Percentiles rank a stretch among this genome's conserved stretches.
phyloP scores from a whole-genome alignment of 2,888 invertebrate genomes.

The Leptopterna dolabrata region DNA sequence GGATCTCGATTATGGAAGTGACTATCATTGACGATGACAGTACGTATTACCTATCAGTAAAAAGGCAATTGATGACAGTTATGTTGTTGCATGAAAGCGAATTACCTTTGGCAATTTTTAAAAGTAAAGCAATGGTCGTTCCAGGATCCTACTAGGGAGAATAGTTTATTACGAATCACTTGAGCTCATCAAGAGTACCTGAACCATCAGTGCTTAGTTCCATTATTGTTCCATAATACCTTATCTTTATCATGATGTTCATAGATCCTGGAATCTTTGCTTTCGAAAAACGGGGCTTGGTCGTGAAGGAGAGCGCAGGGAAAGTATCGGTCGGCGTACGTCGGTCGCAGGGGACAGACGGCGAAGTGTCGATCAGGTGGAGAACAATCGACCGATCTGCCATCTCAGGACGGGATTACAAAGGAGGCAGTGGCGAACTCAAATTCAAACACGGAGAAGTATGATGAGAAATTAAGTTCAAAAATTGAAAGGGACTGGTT shows the following conservation, averaged over 20 bases:
- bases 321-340: conserved; percentile 68
- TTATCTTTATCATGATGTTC: background rate
- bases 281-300: conserved; percentile 70
- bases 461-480: conserved; percentile 18
- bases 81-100: no score
- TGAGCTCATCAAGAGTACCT: no score
- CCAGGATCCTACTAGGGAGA: no score
- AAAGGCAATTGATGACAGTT: no score
- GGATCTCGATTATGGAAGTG: conserved; percentile 71
- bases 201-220: no score
- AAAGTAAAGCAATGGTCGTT: no score
- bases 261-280: conserved; percentile 71
- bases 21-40: conserved; percentile 73
- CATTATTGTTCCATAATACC: no score
- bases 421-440: conserved; percentile 69
- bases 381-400: conserved; percentile 72
- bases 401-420: conserved; percentile 69
- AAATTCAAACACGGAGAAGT: conserved; percentile 68
- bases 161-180: no score
- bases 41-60: conserved; percentile 64
- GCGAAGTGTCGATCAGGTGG: conserved; percentile 69
- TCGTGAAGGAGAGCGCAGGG: conserved; percentile 71
- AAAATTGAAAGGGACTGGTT: no score
- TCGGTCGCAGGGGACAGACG: conserved; percentile 71
- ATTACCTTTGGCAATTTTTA: no score